Conservation (phyloP, 1,140 invertebrate species). For the Caenorhabditis latens region DNA sequence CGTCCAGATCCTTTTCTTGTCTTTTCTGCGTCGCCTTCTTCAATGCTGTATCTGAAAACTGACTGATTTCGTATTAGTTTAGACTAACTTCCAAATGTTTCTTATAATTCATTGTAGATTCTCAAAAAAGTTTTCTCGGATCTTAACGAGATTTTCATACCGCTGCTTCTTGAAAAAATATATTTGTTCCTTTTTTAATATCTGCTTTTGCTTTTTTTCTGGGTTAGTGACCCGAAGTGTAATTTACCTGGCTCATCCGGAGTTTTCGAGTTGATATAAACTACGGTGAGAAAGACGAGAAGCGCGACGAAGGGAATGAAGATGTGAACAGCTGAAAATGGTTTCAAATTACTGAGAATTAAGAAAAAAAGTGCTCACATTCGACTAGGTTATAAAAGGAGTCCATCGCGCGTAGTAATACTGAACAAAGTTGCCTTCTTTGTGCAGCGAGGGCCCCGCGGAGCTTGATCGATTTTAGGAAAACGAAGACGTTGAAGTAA, state of each 20-base stretch:
- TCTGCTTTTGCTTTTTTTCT: neutral
- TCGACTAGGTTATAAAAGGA: conserved; percentile 63
- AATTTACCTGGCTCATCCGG: conserved; percentile 35
- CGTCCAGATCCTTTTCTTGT: neutral
- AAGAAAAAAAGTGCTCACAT: conserved; percentile 14
- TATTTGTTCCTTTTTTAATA: neutral
- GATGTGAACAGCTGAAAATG: conserved; percentile 60
- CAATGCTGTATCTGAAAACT: conserved; percentile 34
- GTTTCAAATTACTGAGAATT: too few species aligned
- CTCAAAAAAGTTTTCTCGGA: neutral
- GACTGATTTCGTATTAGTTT: neutral
- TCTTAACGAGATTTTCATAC: neutral
- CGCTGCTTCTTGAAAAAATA: conserved; percentile 5
- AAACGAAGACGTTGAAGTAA: neutral
- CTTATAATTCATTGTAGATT: neutral
- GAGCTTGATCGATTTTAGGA: conserved; percentile 46
- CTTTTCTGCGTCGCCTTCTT: conserved; percentile 32
- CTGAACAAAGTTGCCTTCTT: neutral
- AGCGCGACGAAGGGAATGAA: conserved; percentile 71
- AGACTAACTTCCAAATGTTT: neutral
- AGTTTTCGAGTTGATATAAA: conserved; percentile 64
- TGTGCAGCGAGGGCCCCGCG: neutral
- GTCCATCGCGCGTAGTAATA: conserved; percentile 35
- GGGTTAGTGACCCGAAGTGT: neutral
- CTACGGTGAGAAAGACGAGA: conserved; percentile 57